Evolutionary conservation across 2,113 vertebrate genomes (phyloP), one percentile per base, ranked within the genome.

Genomic region (Hippocampus abdominalis): DNA sequence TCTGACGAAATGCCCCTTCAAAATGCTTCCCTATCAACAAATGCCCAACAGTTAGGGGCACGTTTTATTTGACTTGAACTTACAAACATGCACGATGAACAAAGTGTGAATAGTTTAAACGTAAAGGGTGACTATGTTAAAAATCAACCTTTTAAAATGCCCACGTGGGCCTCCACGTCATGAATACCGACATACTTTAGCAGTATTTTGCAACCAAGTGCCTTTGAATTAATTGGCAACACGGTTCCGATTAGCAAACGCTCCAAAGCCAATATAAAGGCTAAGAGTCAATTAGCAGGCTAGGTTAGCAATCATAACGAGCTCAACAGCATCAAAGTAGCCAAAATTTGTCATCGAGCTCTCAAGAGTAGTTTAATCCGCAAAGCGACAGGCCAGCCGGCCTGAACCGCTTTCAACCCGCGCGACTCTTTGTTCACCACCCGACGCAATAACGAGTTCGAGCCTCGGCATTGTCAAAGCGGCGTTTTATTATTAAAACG

Each of bases 251-350:
- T 51, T 51, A 36, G 4, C 29, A 18, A 20, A 1, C 6, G 7
- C 49, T 29, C 10, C 49, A 60, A 15, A 8, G 53, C 18, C 57
- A 66, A 64, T 65, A 71, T 64, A 49, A 74, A 51, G n/a, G 76
- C 76, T 76, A 83, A 6, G 20, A 44, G 49, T 65, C 32, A 46
- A 40, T 77, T 75, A 68, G 82, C 48, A 81, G 82, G 77, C 86
- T 23, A 57, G 18, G 51, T 78, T 84, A 81, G 78, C 76, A 9
- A 56, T 65, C 2, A 68, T 66, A 32, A 71, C 2, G 48, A 84
- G 73, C 84, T 71, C 48, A 64, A 71, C 67, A 49, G 66, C 66
- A 84, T 75, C 63, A 72, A 73, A 79, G 59, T 73, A 64, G 66
- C 73, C 73, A 32, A 32, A 59, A 63, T 75, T 54, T 36, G 49